phyloP scores from a whole-genome alignment of 2,888 invertebrate genomes.

The Dromius quadrimaculatus region DNA sequence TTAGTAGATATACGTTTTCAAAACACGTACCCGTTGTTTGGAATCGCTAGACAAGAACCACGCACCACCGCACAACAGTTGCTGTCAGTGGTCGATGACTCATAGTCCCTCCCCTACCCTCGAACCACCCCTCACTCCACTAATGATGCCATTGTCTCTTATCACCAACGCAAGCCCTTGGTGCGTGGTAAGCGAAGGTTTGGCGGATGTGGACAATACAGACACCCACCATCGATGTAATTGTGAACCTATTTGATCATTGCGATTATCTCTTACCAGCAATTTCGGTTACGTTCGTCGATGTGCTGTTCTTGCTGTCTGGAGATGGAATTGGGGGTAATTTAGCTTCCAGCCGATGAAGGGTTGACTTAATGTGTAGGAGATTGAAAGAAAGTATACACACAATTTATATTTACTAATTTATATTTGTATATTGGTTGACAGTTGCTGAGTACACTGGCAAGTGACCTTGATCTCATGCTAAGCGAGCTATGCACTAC shows the following conservation, averaged over 20 bases:
- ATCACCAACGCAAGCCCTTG: constrained; percentile 15
- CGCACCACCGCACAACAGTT: constrained; percentile 16
- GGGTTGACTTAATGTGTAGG: neutral
- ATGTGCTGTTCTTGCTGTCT: too few relatives aligned
- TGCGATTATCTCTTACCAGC: constrained; percentile 4
- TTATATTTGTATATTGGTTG: constrained; percentile 61
- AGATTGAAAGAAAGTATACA: neutral
- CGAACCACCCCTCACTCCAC: neutral
- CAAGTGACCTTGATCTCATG: constrained; percentile 88
- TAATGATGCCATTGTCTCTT: constrained; percentile 48
- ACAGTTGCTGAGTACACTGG: constrained; percentile 84
- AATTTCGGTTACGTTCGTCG: neutral
- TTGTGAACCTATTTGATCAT: constrained; percentile 22
- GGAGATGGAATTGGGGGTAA: neutral
- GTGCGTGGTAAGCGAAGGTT: constrained; percentile 1
- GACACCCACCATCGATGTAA: neutral
- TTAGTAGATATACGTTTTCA: neutral
- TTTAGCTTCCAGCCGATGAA: neutral
- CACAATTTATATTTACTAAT: constrained; percentile 1
- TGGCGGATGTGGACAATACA: constrained; percentile 9
- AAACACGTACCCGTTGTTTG: neutral
- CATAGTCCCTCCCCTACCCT: constrained; percentile 11
- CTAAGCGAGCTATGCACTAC: constrained; percentile 84
- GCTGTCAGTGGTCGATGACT: constrained; percentile 42
- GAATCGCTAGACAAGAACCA: neutral